Percentiles rank a stretch among this genome's conserved stretches.
Conservation (phyloP, 2,797 vertebrate species). For the Rallus crepitans region DNA sequence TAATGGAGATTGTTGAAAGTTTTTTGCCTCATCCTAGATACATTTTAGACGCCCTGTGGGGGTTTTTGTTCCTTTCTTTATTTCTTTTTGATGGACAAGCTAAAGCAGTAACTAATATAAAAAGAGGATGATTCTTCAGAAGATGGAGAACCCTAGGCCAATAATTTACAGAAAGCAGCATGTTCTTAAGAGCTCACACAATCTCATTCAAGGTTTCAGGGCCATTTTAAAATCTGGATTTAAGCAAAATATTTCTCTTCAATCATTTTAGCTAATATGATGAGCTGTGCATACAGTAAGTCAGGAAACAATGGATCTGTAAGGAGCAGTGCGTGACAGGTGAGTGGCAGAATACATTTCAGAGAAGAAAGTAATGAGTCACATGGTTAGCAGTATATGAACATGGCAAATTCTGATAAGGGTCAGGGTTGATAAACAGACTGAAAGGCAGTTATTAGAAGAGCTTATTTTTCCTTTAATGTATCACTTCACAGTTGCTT, state of each 20-base stretch:
- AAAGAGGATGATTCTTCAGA: neutral
- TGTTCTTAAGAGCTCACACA: neutral
- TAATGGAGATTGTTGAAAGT: neutral
- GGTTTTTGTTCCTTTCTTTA: neutral
- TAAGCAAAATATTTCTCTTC: neutral
- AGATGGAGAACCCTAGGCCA: neutral
- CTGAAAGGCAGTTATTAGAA: neutral
- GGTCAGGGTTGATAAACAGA: neutral
- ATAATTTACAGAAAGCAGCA: neutral
- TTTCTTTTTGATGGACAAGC: neutral
- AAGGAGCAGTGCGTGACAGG: neutral
- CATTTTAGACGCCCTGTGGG: neutral
- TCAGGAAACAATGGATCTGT: neutral
- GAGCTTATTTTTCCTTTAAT: neutral
- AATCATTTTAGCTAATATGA: neutral
- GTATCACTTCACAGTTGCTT: neutral
- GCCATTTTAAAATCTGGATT: neutral
- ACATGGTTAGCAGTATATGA: neutral
- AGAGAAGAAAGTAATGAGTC: neutral
- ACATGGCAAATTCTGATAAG: fast-evolving
- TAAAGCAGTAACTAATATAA: neutral
- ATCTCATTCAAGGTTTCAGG: neutral
- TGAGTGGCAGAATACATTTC: neutral
- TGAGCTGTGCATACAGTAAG: neutral
- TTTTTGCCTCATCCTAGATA: neutral